Base-by-base conservation (phyloP, 2,888 invertebrate species). In the Bibio marci region DNA sequence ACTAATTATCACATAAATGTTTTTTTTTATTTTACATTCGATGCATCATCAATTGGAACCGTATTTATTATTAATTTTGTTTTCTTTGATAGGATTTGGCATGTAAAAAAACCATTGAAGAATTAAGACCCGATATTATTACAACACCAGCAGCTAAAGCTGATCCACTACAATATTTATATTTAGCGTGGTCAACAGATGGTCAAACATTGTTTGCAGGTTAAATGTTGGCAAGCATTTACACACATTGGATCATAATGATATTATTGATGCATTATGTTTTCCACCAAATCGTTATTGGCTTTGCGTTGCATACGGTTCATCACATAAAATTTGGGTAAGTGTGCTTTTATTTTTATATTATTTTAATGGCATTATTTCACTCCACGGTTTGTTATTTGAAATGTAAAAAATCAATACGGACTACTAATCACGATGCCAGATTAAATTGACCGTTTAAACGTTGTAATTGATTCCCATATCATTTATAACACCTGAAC, bases 221-320 rank as follows among this genome's bases (percentile, higher is more conserved):
- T 69, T 98, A 59, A 97, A 97, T 64, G 98, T 98, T 59, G 95
- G 94, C 68, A 97, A 98, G 66, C 95, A 97, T 64, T 71, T 98
- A 58, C 97, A 98, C 71, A 97, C 97, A 12, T 69, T 98, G 55
- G 94, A 95, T 59, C 97, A 97, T 64, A 94, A 92, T 64, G 95
- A 95, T 59, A 87, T 88, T 62, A 97, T 98, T 66, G 95, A 94
- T 52, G 87, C 97, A 5, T 69, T 98, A 52, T 91, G 92, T 76
- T 98, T 99, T 80, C 94, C 94, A 46, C 98, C 98, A 46, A 98
- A 98, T 70, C 80, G 95, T 58, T 98, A 98, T 59, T 98, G 98
- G 98, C 74, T 99, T 47, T 98, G 98, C 64, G 98, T 95, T 56
- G 98, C 98, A 17, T 95, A 88, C 55, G 97, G 97, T 52, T 88